A percentile compares a stretch with the other conserved stretches of the same genome.
Conservation (phyloP, 2,888 invertebrate genomes). For the Calameuta filiformis region DNA sequence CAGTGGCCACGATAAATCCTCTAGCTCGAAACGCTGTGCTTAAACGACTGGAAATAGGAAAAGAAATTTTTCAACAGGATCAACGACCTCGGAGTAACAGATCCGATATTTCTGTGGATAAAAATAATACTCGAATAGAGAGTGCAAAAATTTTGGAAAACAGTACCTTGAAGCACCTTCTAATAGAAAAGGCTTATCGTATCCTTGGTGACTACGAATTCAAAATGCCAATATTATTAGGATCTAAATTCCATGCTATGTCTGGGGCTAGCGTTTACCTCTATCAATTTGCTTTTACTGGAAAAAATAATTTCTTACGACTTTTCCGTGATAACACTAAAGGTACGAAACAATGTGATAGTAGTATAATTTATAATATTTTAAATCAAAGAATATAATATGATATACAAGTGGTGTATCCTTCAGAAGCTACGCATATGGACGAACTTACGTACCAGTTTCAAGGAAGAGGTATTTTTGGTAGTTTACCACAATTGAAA, state of each 20-base stretch:
- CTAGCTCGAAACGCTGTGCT: background rate
- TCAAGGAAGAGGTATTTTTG: constrained; percentile 18
- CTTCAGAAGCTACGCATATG: constrained; percentile 19
- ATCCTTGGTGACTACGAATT: constrained; percentile 16
- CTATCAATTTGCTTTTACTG: constrained; percentile 16
- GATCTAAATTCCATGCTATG: constrained; percentile 4
- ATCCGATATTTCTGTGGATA: background rate
- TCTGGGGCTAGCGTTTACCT: constrained; percentile 15
- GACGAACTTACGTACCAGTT: constrained; percentile 20
- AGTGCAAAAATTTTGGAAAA: background rate
- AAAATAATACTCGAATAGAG: background rate
- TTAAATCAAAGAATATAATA: background rate
- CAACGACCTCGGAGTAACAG: background rate
- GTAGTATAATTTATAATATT: background rate
- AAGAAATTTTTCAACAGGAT: background rate
- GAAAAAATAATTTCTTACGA: constrained; percentile 14
- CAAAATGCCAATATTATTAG: constrained; percentile 11
- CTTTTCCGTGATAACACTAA: constrained; percentile 2
- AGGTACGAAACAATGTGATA: background rate
- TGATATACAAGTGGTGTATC: background rate
- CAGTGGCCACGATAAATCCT: constrained; percentile 1
- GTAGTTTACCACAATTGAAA: constrained; percentile 6
- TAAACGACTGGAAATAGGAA: background rate
- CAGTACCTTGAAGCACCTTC: background rate
- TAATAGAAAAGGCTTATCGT: background rate